phyloP scores from a whole-genome alignment of 2,888 invertebrate genomes.

The Augochlorella aurata region DNA sequence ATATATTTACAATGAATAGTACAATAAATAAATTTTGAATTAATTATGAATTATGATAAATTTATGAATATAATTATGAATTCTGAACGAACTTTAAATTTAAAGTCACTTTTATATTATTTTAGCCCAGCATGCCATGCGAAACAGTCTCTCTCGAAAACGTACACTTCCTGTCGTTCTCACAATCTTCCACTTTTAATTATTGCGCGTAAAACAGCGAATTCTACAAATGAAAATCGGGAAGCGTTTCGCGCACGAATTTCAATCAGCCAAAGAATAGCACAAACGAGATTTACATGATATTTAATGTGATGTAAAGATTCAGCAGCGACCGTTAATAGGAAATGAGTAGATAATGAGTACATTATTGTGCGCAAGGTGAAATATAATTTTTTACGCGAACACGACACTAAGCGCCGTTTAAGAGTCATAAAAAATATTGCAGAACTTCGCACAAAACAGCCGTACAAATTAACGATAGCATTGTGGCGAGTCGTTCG shows the following conservation, averaged over 20 bases:
- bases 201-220: background rate
- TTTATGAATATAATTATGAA: background rate
- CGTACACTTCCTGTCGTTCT: background rate
- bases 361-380: background rate
- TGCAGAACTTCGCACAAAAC: background rate
- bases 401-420: no score
- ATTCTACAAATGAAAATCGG: background rate
- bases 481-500: background rate
- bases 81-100: no score
- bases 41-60: background rate
- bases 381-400: slow-evolving; percentile 4
- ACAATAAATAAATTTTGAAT: background rate
- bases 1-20: background rate
- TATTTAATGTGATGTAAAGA: background rate
- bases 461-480: background rate
- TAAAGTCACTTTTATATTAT: no score
- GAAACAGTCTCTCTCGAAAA: background rate
- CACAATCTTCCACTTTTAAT: slow-evolving; percentile 1
- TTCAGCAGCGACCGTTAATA: background rate
- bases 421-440: background rate
- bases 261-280: background rate
- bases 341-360: background rate
- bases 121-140: background rate
- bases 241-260: background rate
- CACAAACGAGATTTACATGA: background rate